Percentiles rank a stretch among this genome's conserved stretches.
Conservation (phyloP, 1,140 invertebrate species). For the Hydropsyche tenuis region DNA sequence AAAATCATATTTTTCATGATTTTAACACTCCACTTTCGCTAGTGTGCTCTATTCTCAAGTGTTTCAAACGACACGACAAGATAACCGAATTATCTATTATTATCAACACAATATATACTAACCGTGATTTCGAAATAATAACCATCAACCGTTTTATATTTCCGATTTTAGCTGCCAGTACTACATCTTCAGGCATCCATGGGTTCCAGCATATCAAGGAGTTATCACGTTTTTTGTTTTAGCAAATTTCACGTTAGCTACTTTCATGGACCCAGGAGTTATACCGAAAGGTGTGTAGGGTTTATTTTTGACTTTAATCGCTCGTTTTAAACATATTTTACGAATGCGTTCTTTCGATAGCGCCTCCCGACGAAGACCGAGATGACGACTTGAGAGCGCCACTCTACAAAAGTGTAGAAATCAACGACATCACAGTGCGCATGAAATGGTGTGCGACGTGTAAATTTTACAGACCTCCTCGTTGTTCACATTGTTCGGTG, state of each 20-base stretch:
- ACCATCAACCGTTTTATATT: neutral
- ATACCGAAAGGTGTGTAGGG: conserved; percentile 96
- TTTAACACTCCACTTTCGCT: too few species aligned
- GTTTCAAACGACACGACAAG: too few species aligned
- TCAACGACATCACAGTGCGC: conserved; percentile 96
- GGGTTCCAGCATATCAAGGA: conserved; percentile 91
- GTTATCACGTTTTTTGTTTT: conserved; percentile 96
- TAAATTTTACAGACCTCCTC: conserved; percentile 98
- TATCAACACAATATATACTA: too few species aligned
- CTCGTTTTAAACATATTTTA: neutral
- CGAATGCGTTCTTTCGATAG: conserved; percentile 60
- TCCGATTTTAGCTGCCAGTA: conserved; percentile 81
- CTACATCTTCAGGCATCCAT: conserved; percentile 80
- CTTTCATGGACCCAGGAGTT: conserved; percentile 99
- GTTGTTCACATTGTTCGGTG: conserved; percentile 98
- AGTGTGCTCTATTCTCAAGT: too few species aligned
- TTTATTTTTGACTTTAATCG: too few species aligned
- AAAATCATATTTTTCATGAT: too few species aligned
- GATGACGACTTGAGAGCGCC: conserved; percentile 98
- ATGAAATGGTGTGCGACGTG: conserved; percentile 99
- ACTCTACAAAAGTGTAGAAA: conserved; percentile 97
- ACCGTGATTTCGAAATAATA: too few species aligned
- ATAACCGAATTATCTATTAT: too few species aligned
- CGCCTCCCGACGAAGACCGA: conserved; percentile 93
- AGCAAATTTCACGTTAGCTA: conserved; percentile 97